A percentile compares a stretch with the other conserved stretches of the same genome.
phyloP scores from a whole-genome alignment of 2,113 vertebrate genomes.

The Siniperca chuatsi region DNA sequence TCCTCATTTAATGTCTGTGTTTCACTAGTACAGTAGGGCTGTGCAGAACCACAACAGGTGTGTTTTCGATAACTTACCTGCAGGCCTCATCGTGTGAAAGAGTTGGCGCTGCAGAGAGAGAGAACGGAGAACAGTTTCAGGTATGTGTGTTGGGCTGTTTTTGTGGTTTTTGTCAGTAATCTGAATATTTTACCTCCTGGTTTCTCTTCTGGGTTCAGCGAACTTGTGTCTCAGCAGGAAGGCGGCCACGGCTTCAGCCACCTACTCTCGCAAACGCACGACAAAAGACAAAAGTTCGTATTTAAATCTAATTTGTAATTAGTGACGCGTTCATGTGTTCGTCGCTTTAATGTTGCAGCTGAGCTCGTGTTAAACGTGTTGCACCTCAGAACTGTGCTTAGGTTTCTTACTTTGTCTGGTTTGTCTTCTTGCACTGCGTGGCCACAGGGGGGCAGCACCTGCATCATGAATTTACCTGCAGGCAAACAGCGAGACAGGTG shows the following conservation, averaged over 20 bases:
- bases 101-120: slow-evolving; percentile 57
- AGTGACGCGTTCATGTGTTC: too few species aligned
- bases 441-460: slow-evolving; percentile 82
- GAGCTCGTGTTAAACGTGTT: too few species aligned
- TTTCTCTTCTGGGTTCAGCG: slow-evolving; percentile 70
- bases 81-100: slow-evolving; percentile 57
- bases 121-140: background rate
- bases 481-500: background rate
- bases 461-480: slow-evolving; percentile 81
- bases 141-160: too few species aligned
- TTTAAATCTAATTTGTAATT: too few species aligned
- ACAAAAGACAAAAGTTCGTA: too few species aligned
- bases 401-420: slow-evolving; percentile 71
- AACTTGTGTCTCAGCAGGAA: slow-evolving; percentile 81
- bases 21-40: too few species aligned
- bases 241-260: slow-evolving; percentile 72
- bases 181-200: slow-evolving; percentile 56
- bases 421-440: slow-evolving; percentile 77
- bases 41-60: too few species aligned
- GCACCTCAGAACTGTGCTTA: too few species aligned
- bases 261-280: slow-evolving; percentile 34
- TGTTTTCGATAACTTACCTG: slow-evolving; percentile 12
- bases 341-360: too few species aligned
- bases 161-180: background rate
- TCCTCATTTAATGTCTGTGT: too few species aligned